A percentile compares a stretch with the other conserved stretches of the same genome.
phyloP scores from a whole-genome alignment of 2,888 invertebrate species.

The Seira musarum region DNA sequence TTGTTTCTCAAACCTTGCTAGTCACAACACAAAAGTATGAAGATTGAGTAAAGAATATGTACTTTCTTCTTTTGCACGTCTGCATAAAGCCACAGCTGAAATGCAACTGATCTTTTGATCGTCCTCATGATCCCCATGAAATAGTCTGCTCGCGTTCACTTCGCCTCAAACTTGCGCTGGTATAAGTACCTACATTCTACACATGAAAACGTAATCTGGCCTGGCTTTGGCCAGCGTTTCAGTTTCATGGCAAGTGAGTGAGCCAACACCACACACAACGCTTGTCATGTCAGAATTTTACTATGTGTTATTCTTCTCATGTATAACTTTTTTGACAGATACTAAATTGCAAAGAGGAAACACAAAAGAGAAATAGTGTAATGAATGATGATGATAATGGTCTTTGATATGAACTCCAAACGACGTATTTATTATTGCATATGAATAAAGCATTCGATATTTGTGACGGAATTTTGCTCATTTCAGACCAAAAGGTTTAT shows the following conservation, averaged over 20 bases:
- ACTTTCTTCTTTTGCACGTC: slow-evolving; percentile 35
- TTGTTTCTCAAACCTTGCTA: slow-evolving; percentile 5
- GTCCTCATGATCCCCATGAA: slow-evolving; percentile 1
- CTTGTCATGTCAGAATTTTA: slow-evolving; percentile 11
- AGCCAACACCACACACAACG: background rate
- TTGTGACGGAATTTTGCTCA: background rate
- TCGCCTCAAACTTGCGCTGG: background rate
- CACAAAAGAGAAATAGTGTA: slow-evolving; percentile 1
- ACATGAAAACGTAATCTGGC: no score
- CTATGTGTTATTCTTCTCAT: background rate
- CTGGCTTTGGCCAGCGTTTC: background rate
- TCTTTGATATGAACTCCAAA: no score
- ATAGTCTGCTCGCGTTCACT: background rate
- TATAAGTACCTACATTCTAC: background rate
- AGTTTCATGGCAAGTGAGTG: slow-evolving; percentile 14
- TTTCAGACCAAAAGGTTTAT: background rate
- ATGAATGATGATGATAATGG: background rate
- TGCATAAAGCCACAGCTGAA: slow-evolving; percentile 55
- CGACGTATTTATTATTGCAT: background rate
- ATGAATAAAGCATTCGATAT: background rate
- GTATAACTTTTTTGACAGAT: slow-evolving; percentile 5
- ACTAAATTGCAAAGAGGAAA: slow-evolving; percentile 6
- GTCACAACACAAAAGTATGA: slow-evolving; percentile 4
- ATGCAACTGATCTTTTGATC: slow-evolving; percentile 52
- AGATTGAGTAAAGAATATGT: background rate